These are phyloP conservation scores for Formicarius rufipectus DNA, from an alignment of 2,113 vertebrate genomes.

Conservation along the genomic window DNA sequence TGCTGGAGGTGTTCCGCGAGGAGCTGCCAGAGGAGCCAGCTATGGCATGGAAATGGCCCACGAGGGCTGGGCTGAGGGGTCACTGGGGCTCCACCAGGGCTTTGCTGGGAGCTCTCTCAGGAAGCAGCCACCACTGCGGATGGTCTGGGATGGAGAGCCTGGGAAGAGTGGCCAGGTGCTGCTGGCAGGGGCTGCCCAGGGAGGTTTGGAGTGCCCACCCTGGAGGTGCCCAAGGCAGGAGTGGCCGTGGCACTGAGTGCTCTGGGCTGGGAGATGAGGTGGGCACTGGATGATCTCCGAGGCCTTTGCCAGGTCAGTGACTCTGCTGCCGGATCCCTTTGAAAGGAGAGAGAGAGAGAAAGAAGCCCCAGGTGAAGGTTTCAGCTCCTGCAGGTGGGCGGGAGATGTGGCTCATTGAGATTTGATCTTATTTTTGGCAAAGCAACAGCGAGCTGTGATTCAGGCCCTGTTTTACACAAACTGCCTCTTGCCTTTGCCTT, in stretches of 20 bases:
- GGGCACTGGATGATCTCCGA: not conserved
- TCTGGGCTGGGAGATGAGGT: no score
- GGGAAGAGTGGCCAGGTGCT: not conserved
- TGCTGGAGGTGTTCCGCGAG: no score
- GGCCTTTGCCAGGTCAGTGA: not conserved
- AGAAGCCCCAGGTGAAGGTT: not conserved
- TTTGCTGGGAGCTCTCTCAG: not conserved
- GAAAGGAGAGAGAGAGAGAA: not conserved
- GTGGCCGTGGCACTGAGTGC: no score
- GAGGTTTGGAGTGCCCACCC: no score
- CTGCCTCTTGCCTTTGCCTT: not conserved
- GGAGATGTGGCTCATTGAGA: not conserved
- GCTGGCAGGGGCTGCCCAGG: not conserved
- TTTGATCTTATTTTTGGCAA: not conserved
- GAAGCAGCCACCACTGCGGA: fast-evolving
- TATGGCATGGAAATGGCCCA: no score
- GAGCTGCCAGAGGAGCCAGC: no score
- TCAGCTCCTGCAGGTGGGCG: fast-evolving
- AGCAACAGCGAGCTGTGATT: not conserved
- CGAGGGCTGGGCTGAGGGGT: not conserved
- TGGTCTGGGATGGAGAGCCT: no score
- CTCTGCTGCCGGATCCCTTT: not conserved
- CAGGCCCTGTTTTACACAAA: not conserved
- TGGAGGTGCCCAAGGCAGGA: not conserved
- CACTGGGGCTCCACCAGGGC: no score